Conservation (phyloP, 2,113 vertebrate species). For the Cebidichthys violaceus region DNA sequence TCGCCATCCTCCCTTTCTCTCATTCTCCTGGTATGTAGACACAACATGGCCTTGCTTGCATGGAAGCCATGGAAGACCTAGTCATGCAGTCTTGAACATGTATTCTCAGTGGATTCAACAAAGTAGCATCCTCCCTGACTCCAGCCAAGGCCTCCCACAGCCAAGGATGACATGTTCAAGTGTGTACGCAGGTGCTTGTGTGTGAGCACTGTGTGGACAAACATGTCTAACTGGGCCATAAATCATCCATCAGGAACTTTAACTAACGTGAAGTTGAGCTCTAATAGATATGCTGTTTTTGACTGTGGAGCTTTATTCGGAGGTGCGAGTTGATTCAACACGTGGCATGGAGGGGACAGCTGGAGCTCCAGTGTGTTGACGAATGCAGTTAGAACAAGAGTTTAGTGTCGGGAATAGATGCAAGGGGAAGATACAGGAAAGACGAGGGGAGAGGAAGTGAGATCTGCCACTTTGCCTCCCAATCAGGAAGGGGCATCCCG, state of each 20-base stretch:
- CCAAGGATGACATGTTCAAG: conserved; percentile 28
- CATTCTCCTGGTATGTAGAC: conserved; percentile 53
- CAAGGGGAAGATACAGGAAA: conserved; percentile 20
- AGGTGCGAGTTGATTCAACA: conserved; percentile 60
- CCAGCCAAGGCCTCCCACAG: conserved; percentile 61
- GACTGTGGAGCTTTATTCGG: conserved; percentile 34
- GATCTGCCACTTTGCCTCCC: conserved; percentile 82
- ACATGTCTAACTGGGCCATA: conserved; percentile 67
- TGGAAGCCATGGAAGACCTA: conserved; percentile 48
- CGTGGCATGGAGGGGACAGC: conserved; percentile 43
- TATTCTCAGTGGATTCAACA: conserved; percentile 55
- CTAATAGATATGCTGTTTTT: conserved; percentile 41
- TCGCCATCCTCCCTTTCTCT: not conserved
- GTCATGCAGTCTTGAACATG: conserved; percentile 60
- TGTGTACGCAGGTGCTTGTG: conserved; percentile 40
- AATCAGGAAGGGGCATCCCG: conserved; percentile 83
- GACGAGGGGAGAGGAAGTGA: conserved; percentile 56
- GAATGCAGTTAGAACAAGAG: conserved; percentile 38
- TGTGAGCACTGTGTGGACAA: conserved; percentile 42
- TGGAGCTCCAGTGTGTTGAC: conserved; percentile 48
- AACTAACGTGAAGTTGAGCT: conserved; percentile 53
- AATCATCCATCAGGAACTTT: conserved; percentile 64
- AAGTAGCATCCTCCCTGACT: conserved; percentile 48
- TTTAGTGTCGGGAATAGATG: conserved; percentile 40
- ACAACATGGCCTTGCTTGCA: conserved; percentile 33